A percentile compares a stretch with the other conserved stretches of the same genome.
phyloP scores from a whole-genome alignment of 1,140 invertebrate genomes.

The Pogonognathellus flavescens region DNA sequence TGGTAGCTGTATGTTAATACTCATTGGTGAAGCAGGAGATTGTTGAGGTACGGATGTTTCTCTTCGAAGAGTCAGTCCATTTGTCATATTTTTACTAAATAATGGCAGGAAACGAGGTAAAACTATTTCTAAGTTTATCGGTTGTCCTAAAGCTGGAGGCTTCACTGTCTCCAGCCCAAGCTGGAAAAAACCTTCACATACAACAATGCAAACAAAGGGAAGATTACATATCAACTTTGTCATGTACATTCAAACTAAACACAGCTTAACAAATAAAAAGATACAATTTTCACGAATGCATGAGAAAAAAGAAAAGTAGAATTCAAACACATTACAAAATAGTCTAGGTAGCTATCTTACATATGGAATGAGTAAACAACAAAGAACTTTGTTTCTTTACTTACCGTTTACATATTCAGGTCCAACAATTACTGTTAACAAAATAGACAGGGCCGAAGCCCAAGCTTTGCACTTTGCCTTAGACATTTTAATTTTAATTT shows the following conservation, averaged over 20 bases:
- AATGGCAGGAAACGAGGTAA: neutral
- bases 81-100: constrained; percentile 30
- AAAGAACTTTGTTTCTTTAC: neutral
- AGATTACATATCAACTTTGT: neutral
- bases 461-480: neutral
- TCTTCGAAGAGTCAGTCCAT: constrained; percentile 25
- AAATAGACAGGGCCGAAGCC: constrained; percentile 12
- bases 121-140: constrained; percentile 35
- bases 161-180: constrained; percentile 41
- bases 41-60: constrained; percentile 22
- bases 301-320: too few species aligned
- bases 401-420: constrained; percentile 14
- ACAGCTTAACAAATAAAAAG: neutral
- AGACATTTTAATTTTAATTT: constrained; percentile 1
- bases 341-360: neutral
- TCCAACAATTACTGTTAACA: neutral
- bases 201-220: neutral
- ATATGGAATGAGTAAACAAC: neutral
- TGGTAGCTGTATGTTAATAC: constrained; percentile 58
- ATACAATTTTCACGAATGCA: neutral
- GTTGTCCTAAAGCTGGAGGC: constrained; percentile 12
- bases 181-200: constrained; percentile 34
- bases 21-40: constrained; percentile 29
- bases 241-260: neutral
- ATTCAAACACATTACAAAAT: neutral